These are phyloP conservation scores for Perognathus longimembris DNA, from an alignment of 2,113 vertebrate genomes.

Conservation along the genomic window DNA sequence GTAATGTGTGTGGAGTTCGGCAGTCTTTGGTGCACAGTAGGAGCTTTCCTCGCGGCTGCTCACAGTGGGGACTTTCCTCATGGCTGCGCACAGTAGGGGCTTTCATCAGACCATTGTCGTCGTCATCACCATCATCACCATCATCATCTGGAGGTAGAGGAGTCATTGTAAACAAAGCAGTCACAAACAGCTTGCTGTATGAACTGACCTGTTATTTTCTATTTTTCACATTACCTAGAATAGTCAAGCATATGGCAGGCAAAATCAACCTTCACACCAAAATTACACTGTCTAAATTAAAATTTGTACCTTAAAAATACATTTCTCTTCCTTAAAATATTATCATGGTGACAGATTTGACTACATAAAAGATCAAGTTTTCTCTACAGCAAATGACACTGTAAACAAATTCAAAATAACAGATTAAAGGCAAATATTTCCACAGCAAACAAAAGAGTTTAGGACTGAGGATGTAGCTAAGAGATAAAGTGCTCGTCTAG, in stretches of 20 bases:
- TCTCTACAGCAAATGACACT: constrained; percentile 5
- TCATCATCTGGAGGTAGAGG: neutral
- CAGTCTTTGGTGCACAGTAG: fast-evolving
- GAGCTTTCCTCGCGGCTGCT: neutral
- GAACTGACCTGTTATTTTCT: constrained; percentile 23
- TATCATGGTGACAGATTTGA: constrained; percentile 45
- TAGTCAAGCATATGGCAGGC: constrained; percentile 59
- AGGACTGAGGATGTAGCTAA: neutral
- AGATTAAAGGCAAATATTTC: neutral
- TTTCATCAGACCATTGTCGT: neutral
- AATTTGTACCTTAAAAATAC: constrained; percentile 63
- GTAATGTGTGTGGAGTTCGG: fast-evolving
- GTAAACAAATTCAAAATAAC: constrained; percentile 46
- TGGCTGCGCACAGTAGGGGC: fast-evolving
- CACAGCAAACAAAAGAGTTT: neutral
- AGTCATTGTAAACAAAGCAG: neutral
- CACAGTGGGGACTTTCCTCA: fast-evolving
- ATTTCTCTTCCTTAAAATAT: constrained; percentile 67
- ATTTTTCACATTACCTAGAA: constrained; percentile 51
- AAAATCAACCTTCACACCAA: neutral
- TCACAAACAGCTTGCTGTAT: neutral
- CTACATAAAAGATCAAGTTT: constrained; percentile 47
- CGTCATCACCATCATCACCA: fast-evolving
- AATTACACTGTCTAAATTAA: constrained; percentile 53
- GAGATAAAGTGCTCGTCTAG: neutral